Evolutionary conservation across 2,888 invertebrate species (phyloP).

Genomic region (Ametastegia equiseti): DNA sequence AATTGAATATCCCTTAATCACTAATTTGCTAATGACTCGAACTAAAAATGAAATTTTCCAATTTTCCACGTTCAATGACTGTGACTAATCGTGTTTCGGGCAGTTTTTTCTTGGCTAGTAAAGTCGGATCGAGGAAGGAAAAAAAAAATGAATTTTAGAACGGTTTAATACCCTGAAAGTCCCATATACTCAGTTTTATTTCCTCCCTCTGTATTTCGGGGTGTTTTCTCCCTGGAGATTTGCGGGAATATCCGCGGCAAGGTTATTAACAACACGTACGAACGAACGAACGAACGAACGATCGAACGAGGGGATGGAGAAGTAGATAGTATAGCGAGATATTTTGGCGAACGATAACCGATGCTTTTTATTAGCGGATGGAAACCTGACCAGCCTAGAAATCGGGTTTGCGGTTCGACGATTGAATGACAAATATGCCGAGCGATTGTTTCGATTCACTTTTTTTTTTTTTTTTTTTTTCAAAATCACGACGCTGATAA

Average conservation of each 20-base stretch:
- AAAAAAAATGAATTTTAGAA: not conserved
- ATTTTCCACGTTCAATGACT: too few relatives aligned
- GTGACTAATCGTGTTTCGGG: too few relatives aligned
- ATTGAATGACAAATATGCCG: slow-evolving; percentile 39
- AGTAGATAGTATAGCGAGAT: slow-evolving; percentile 6
- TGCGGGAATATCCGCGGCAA: not conserved
- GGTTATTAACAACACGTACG: slow-evolving; percentile 44
- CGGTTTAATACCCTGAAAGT: not conserved
- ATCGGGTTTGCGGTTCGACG: slow-evolving; percentile 25
- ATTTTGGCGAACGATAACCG: slow-evolving; percentile 39
- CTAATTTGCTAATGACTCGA: too few relatives aligned
- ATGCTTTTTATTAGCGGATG: slow-evolving; percentile 41
- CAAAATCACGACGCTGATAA: not conserved
- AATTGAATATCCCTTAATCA: too few relatives aligned
- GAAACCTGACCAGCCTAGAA: slow-evolving; percentile 38
- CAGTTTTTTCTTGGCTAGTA: too few relatives aligned
- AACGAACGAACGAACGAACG: not conserved
- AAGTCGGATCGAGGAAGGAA: too few relatives aligned
- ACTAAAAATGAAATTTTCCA: too few relatives aligned
- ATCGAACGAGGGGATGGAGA: not conserved
- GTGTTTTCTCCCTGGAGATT: not conserved
- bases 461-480: not conserved
- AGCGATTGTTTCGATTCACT: not conserved
- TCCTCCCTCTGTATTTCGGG: too few relatives aligned
- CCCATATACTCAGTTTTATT: not conserved